Evolutionary conservation across 1,140 invertebrate species (phyloP), one percentile per base, ranked within the genome.

Genomic region (Neodiprion pinetum): DNA sequence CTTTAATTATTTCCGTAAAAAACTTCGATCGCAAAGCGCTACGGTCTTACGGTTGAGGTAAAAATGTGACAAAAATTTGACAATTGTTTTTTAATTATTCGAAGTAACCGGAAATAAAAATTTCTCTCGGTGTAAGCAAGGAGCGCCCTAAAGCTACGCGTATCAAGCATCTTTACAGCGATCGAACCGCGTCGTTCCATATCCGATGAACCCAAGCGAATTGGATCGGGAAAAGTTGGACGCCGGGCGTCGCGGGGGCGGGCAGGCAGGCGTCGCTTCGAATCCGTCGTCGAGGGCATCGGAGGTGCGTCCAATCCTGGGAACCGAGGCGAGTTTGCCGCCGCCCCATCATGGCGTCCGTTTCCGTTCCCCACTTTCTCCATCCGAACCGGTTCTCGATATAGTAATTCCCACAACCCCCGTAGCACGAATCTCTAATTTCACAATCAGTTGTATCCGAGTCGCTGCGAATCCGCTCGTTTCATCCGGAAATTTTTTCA

Each of bases 291-390:
- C 53, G 53, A 17, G n/a, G n/a, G 53, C 53, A 9, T 4, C 53
- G 53, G 53, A 61, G 53, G 53, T 61, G 53, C 53, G 53, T 61
- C 53, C 53, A 61, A 61, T 61, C 53, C 53, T 61, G 53, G 53
- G 5, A 8, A 61, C 53, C 53, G 53, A 14, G 5, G 53, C 11
- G 4, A 17, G 11, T 48, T 67, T 61, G 71, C 47, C 76, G 69
- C 80, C 83, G 83, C 83, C 83, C 83, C 78, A 80, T 79, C 78
- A 84, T 84, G 83, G 83, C 82, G 83, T 77, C 79, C 65, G 72
- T 67, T 78, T 76, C 76, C 76, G 68, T 72, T 82, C 77, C 74
- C 77, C 70, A 73, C 72, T 76, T 70, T n/a, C 49, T 61, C 11
- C 53, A 12, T 9, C 53, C 5, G 9, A 61, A 9, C 53, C 53